Percentiles rank a stretch among this genome's conserved stretches.
Evolutionary conservation across 2,797 vertebrate species (phyloP).

Genomic region (Liasis olivaceus): DNA sequence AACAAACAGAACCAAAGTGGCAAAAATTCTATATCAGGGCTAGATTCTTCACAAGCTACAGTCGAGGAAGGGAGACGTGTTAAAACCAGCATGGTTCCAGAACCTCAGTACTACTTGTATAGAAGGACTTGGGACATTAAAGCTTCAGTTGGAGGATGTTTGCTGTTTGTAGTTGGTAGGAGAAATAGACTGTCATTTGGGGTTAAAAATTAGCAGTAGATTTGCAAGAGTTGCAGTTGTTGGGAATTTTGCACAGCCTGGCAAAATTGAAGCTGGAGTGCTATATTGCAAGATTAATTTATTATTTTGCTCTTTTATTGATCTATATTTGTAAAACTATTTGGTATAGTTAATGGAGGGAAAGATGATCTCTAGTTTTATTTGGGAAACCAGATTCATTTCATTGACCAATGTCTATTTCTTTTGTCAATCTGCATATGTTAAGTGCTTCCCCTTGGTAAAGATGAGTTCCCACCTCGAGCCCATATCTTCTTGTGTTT

Average conservation of each 20-base stretch:
- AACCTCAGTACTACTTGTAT: not conserved
- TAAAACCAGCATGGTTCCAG: not conserved
- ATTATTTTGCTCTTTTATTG: not conserved
- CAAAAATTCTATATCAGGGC: not conserved
- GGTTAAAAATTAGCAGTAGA: not conserved
- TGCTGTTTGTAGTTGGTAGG: not conserved
- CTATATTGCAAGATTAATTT: not conserved
- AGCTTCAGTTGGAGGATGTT: not conserved
- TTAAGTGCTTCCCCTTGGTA: not conserved
- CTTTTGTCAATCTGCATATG: not conserved
- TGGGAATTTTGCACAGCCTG: not conserved
- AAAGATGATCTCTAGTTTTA: not conserved
- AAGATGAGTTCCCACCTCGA: not conserved
- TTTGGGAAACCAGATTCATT: not conserved
- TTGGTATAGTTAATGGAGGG: not conserved
- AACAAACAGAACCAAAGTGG: not conserved
- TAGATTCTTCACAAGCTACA: not conserved
- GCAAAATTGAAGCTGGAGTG: not conserved
- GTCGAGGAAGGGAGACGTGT: not conserved
- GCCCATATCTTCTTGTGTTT: not conserved
- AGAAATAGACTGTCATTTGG: not conserved
- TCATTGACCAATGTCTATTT: not conserved
- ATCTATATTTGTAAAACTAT: not conserved
- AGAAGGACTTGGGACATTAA: not conserved
- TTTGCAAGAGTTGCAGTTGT: not conserved